A percentile compares a stretch with the other conserved stretches of the same genome.
These are phyloP conservation scores for Drosophila colorata DNA, from an alignment of 2,888 invertebrate genomes.

Conservation along the genomic window DNA sequence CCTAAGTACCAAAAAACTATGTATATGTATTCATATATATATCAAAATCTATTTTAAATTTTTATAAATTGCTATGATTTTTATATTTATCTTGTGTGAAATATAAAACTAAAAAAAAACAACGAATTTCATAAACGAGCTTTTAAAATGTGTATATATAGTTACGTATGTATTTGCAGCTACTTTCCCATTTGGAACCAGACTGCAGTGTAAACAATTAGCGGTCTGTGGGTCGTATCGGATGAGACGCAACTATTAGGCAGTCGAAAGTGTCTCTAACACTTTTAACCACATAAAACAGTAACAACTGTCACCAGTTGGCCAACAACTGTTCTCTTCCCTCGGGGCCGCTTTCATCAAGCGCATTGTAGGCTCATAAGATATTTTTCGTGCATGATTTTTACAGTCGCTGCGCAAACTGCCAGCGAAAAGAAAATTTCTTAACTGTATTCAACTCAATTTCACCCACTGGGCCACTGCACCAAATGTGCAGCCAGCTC, in stretches of 20 bases:
- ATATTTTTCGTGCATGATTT: slow-evolving; percentile 50
- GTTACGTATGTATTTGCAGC: too few species aligned
- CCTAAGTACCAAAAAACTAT: too few species aligned
- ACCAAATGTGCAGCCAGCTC: slow-evolving; percentile 82
- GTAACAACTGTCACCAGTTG: slow-evolving; percentile 32
- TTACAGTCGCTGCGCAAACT: slow-evolving; percentile 65
- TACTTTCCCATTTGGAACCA: slow-evolving; percentile 17
- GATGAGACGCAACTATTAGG: not conserved
- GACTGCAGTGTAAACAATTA: slow-evolving; percentile 11
- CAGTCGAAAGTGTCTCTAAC: slow-evolving; percentile 51
- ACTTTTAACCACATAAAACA: slow-evolving; percentile 18
- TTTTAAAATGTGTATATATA: too few species aligned
- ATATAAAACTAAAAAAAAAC: too few species aligned
- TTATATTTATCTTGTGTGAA: too few species aligned
- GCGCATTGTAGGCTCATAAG: slow-evolving; percentile 24
- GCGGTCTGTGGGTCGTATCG: not conserved
- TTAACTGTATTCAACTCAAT: slow-evolving; percentile 80
- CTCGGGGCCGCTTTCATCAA: slow-evolving; percentile 13
- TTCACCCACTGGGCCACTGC: slow-evolving; percentile 85
- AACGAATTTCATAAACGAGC: not conserved
- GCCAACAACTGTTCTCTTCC: not conserved
- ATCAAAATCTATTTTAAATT: too few species aligned
- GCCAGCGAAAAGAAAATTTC: slow-evolving; percentile 79
- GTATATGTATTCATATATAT: too few species aligned
- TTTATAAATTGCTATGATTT: too few species aligned